Conservation (phyloP, 2,113 vertebrate genomes). For the Elgaria multicarinata region DNA sequence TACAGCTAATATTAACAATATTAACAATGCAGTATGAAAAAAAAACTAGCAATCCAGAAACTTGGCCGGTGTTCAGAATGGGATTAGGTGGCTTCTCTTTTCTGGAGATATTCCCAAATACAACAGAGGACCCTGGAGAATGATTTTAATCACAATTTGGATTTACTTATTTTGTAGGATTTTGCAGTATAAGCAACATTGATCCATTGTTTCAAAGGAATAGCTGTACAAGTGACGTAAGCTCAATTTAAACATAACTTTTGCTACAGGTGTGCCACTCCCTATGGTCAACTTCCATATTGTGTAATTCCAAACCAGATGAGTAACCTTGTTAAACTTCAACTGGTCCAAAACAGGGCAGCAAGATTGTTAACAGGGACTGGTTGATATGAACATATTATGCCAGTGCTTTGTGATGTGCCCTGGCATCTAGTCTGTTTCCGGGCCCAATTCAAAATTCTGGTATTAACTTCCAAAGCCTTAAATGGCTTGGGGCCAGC, state of each 20-base stretch:
- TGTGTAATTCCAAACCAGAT: neutral
- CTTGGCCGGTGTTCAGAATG: conserved; percentile 40
- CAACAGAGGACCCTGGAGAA: neutral
- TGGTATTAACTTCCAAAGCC: too few relatives aligned
- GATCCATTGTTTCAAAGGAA: conserved; percentile 45
- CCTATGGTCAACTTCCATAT: neutral
- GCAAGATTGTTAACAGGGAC: too few relatives aligned
- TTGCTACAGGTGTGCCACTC: neutral
- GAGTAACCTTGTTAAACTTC: neutral
- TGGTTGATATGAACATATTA: too few relatives aligned
- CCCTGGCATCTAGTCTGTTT: too few relatives aligned
- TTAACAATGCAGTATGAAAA: conserved; percentile 70
- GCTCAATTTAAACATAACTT: neutral
- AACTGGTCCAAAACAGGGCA: too few relatives aligned
- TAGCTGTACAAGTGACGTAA: neutral
- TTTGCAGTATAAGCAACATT: conserved; percentile 45
- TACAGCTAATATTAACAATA: conserved; percentile 78
- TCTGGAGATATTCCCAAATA: conserved; percentile 32
- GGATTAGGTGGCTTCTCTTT: conserved; percentile 35
- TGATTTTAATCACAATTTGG: conserved; percentile 24
- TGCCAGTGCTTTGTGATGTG: too few relatives aligned
- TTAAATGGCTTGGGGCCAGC: too few relatives aligned
- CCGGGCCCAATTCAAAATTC: too few relatives aligned
- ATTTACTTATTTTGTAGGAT: conserved; percentile 34
- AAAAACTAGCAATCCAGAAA: conserved; percentile 52